These are phyloP conservation scores for Empis stercorea DNA, from an alignment of 2,888 invertebrate species.

Conservation along the genomic window DNA sequence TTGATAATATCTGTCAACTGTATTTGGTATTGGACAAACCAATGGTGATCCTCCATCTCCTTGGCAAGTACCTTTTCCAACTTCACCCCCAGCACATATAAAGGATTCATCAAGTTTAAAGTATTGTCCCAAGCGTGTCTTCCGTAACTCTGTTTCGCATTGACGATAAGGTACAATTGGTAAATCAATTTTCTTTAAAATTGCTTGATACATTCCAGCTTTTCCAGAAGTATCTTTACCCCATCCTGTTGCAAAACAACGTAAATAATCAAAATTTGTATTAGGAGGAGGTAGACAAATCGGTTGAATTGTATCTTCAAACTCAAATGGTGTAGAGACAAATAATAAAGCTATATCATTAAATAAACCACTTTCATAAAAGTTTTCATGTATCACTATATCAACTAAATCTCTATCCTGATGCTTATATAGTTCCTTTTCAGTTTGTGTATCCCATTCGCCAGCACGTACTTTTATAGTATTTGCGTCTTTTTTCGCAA, in stretches of 20 bases:
- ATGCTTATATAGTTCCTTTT: slow-evolving; percentile 52
- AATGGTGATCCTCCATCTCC: slow-evolving; percentile 70
- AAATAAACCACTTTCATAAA: slow-evolving; percentile 35
- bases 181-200: slow-evolving; percentile 56
- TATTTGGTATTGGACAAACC: slow-evolving; percentile 51
- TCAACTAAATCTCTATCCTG: slow-evolving; percentile 52
- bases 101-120: slow-evolving; percentile 56
- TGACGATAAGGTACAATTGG: slow-evolving; percentile 46
- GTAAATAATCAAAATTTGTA: slow-evolving; percentile 24
- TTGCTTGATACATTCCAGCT: slow-evolving; percentile 45
- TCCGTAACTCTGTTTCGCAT: slow-evolving; percentile 41
- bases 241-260: slow-evolving; percentile 27
- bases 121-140: slow-evolving; percentile 52
- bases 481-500: slow-evolving; percentile 26
- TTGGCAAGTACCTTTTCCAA: slow-evolving; percentile 57
- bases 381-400: slow-evolving; percentile 42
- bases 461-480: slow-evolving; percentile 49
- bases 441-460: slow-evolving; percentile 72
- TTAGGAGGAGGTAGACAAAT: slow-evolving; percentile 48
- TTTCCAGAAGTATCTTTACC: slow-evolving; percentile 24
- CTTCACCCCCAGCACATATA: slow-evolving; percentile 66
- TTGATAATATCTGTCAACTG: slow-evolving; percentile 22
- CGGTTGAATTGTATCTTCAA: slow-evolving; percentile 53
- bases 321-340: slow-evolving; percentile 44
- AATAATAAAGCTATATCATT: slow-evolving; percentile 65